Conservation (phyloP, 2,888 invertebrate species). For the Hypsopygia costalis region DNA sequence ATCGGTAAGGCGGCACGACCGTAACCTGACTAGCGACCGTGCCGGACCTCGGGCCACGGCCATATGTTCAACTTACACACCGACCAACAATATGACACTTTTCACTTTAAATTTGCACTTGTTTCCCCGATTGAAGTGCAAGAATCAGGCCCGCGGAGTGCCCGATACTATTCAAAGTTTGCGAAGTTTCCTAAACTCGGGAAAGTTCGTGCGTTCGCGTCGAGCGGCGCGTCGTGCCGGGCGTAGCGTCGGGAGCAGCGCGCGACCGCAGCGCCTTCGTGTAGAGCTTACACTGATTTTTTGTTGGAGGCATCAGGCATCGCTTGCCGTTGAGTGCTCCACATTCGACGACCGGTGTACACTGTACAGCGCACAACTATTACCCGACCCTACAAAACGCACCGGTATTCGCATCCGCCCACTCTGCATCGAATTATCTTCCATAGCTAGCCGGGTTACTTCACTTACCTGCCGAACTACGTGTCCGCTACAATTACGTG, state of each 20-base stretch:
- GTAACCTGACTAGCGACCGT: conserved; percentile 32
- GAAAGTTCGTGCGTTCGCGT: conserved; percentile 29
- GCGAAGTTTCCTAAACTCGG: conserved; percentile 24
- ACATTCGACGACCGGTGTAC: conserved; percentile 76
- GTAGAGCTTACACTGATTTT: conserved; percentile 78
- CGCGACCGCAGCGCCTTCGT: conserved; percentile 66
- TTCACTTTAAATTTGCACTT: conserved; percentile 49
- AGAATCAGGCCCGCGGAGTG: conserved; percentile 14
- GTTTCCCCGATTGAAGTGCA: conserved; percentile 15
- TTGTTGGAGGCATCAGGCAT: conserved; percentile 65
- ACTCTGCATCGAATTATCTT: conserved; percentile 40
- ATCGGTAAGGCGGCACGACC: conserved; percentile 51
- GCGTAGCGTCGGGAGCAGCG: conserved; percentile 28
- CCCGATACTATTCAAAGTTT: conserved; percentile 25
- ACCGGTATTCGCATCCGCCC: conserved; percentile 36
- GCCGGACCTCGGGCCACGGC: conserved; percentile 60
- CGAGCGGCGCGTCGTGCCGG: conserved; percentile 26
- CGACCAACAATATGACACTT: conserved; percentile 55
- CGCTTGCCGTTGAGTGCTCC: conserved; percentile 64
- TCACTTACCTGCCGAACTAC: conserved; percentile 52
- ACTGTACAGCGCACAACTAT: conserved; percentile 49
- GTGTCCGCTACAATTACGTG: conserved; percentile 59
- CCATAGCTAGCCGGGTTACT: conserved; percentile 51
- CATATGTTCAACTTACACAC: conserved; percentile 73
- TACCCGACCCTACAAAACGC: conserved; percentile 42